Percentiles rank a stretch among this genome's conserved stretches.
Conservation (phyloP, 2,113 vertebrate genomes). For the Panthera uncia region DNA sequence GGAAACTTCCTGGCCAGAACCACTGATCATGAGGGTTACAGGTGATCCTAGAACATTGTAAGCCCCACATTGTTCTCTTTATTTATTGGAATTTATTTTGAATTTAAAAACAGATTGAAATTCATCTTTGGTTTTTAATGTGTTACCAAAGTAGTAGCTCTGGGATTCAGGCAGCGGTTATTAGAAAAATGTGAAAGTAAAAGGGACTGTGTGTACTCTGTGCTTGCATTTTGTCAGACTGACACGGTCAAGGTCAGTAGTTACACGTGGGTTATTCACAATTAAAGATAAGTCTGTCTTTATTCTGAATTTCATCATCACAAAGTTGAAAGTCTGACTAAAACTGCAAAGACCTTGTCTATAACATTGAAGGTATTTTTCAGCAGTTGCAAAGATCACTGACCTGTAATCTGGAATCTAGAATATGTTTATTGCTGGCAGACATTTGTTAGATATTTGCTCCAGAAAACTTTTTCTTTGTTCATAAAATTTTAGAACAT, state of each 20-base stretch:
- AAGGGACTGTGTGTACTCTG: not conserved
- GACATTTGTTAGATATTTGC: not conserved
- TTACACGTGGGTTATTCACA: not conserved
- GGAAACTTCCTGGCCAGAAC: not conserved
- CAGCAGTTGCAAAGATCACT: not conserved
- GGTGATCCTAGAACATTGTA: not conserved
- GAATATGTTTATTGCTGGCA: not conserved
- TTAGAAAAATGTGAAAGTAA: not conserved
- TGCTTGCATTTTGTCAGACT: not conserved
- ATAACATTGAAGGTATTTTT: too few relatives aligned
- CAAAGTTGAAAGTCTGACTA: not conserved
- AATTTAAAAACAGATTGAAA: not conserved
- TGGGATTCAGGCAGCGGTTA: not conserved
- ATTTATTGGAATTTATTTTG: not conserved
- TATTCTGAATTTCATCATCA: not conserved
- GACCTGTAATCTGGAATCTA: not conserved
- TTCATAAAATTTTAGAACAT: not conserved
- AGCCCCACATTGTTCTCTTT: not conserved
- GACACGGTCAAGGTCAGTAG: not conserved
- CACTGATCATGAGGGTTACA: not conserved
- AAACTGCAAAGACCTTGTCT: not conserved
- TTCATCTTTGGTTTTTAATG: not conserved
- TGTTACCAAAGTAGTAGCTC: not conserved
- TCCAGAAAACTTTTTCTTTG: not conserved
- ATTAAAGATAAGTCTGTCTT: not conserved